Evolutionary conservation across 1,140 invertebrate genomes (phyloP).

Genomic region (Schlechtendalia chinensis): DNA sequence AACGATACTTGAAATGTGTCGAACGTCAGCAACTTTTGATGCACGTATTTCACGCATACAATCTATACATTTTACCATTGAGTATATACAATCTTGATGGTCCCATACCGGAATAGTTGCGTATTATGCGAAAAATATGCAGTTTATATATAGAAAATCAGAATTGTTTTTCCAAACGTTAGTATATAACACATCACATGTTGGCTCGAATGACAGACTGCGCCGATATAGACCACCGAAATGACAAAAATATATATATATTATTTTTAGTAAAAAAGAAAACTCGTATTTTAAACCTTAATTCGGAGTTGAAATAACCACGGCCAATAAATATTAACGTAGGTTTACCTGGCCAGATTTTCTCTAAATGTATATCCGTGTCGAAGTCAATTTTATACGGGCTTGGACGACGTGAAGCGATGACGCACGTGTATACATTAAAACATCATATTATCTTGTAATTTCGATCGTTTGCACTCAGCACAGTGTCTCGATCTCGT

Average conservation of each 20-base stretch:
- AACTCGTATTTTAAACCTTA: neutral
- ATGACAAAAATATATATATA: neutral
- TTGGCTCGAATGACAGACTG: neutral
- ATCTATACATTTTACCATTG: neutral
- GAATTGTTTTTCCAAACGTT: neutral
- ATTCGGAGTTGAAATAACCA: neutral
- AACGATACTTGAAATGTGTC: neutral
- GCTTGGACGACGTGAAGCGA: too few species aligned
- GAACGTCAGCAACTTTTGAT: neutral
- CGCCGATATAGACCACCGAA: too few species aligned
- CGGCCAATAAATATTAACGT: neutral
- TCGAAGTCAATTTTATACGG: too few species aligned
- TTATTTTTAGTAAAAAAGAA: neutral
- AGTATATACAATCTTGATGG: neutral
- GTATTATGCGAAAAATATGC: neutral
- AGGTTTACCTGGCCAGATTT: neutral
- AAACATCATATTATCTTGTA: neutral
- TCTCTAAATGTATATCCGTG: neutral
- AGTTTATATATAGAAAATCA: neutral
- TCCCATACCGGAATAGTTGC: neutral
- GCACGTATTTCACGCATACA: neutral
- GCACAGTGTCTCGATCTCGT: too few species aligned
- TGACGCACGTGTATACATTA: too few species aligned
- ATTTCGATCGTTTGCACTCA: neutral
- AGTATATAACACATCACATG: too few species aligned